A percentile compares a stretch with the other conserved stretches of the same genome.
phyloP scores from a whole-genome alignment of 2,888 invertebrate species.

The Apodemia hepburni region DNA sequence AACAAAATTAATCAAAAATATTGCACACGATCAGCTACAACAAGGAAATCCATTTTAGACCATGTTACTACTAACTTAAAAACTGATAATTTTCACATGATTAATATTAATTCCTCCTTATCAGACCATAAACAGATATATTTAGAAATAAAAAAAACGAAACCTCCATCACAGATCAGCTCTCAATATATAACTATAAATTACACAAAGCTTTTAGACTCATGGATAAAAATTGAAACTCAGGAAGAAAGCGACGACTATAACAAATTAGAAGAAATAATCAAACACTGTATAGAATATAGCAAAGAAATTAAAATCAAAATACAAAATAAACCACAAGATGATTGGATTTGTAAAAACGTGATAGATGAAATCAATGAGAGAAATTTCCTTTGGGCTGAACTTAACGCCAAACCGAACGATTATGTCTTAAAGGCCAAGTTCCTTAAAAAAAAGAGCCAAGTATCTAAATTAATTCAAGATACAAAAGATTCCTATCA shows the following conservation, averaged over 20 bases:
- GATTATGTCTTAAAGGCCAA: slow-evolving; percentile 5
- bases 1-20: slow-evolving; percentile 3
- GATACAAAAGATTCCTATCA: not conserved
- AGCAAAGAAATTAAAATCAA: slow-evolving; percentile 27
- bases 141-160: slow-evolving; percentile 22
- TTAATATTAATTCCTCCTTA: slow-evolving; percentile 17
- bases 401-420: not conserved
- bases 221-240: not conserved
- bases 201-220: slow-evolving; percentile 17
- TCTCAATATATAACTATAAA: slow-evolving; percentile 31
- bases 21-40: slow-evolving; percentile 8
- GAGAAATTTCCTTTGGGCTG: slow-evolving; percentile 10
- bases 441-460: not conserved
- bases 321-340: slow-evolving; percentile 5
- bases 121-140: slow-evolving; percentile 22
- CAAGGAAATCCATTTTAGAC: slow-evolving; percentile 18
- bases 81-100: slow-evolving; percentile 16
- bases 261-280: slow-evolving; percentile 8
- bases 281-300: slow-evolving; percentile 3
- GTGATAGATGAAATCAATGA: slow-evolving; percentile 19
- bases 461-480: not conserved
- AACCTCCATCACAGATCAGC: slow-evolving; percentile 18
- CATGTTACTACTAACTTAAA: slow-evolving; percentile 16
- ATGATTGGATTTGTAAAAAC: not conserved
- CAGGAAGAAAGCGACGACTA: not conserved